Evolutionary conservation across 2,797 vertebrate genomes (phyloP).

Genomic region (Platalea minor): DNA sequence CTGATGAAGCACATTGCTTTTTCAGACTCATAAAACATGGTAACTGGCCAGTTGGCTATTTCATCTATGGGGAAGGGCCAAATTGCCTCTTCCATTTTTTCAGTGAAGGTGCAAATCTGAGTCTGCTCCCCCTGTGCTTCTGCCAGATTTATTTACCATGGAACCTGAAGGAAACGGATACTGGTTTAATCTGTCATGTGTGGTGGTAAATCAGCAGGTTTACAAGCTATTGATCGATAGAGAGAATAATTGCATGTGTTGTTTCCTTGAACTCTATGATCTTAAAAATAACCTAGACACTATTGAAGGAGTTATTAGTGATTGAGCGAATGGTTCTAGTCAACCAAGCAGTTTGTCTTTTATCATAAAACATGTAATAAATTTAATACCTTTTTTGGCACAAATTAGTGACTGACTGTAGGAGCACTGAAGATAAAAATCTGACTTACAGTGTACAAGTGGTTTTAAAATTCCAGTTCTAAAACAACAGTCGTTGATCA

Average conservation of each 20-base stretch:
- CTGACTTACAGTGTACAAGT: not conserved
- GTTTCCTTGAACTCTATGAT: not conserved
- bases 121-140: not conserved
- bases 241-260: not conserved
- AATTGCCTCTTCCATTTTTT: not conserved
- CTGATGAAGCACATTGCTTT: slow-evolving; percentile 14
- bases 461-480: slow-evolving; percentile 3
- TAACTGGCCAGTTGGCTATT: slow-evolving; percentile 35
- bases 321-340: not conserved
- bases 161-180: not conserved
- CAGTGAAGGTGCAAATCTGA: not conserved
- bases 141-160: not conserved
- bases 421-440: slow-evolving; percentile 15
- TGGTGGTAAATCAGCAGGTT: not conserved
- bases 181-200: not conserved
- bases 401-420: not conserved
- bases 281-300: not conserved
- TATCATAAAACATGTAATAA: not conserved
- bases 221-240: not conserved
- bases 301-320: not conserved
- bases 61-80: not conserved
- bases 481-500: slow-evolving; percentile 18
- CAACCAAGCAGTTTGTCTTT: not conserved
- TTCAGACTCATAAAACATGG: slow-evolving; percentile 17
- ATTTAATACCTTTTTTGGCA: slow-evolving; percentile 2